Base-by-base conservation (phyloP, 2,797 vertebrate species). In the Salmo trutta region DNA sequence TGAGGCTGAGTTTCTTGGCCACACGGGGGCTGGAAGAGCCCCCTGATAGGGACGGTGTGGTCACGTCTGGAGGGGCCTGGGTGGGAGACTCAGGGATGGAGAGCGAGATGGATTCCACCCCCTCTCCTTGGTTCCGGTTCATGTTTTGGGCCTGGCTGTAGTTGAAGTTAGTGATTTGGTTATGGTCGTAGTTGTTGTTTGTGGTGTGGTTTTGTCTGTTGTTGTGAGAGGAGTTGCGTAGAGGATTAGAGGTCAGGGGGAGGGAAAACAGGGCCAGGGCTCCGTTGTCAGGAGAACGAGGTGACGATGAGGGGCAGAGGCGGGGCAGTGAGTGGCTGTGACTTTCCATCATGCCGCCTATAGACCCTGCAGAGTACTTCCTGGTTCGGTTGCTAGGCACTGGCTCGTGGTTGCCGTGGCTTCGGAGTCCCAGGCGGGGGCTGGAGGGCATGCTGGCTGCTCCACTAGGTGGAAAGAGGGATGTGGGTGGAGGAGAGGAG, bases 381-480 rank as follows among this genome's bases (percentile, higher is more conserved):
- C 96, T 94, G 72, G 90, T 91, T 29, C 92, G 86, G 75, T 70
- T 73, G 75, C 71, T 82, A 47, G 88, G 85, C 10, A 67, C 4
- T 0, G 89, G 76, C 36, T 94, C 93, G 21, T 81, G 41, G 41
- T 41, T 41, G 41, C 41, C 8, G 41, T 41, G 90, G 76, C 82
- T 88, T 0, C 91, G 96, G 19, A 97, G 94, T 68, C 95, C 93
- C 52, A 97, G 93, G 75, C 96, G 97, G 3, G 97, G 97, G 84
- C 97, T 99, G 0, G 97, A 98, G 19, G 97, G 97, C 97, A 98
- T 96, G 90, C 97, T 99, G 53, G 93, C 93, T 0, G 96, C 95
- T 17, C 93, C 91, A 33, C 91, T 24, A 21, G 59, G 87, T 53
- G 95, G 88, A 10, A 91, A 82, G n/a, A 90, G 84, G 52, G 89